Evolutionary conservation across 2,113 vertebrate genomes (phyloP).

Genomic region (Corvus cornix): DNA sequence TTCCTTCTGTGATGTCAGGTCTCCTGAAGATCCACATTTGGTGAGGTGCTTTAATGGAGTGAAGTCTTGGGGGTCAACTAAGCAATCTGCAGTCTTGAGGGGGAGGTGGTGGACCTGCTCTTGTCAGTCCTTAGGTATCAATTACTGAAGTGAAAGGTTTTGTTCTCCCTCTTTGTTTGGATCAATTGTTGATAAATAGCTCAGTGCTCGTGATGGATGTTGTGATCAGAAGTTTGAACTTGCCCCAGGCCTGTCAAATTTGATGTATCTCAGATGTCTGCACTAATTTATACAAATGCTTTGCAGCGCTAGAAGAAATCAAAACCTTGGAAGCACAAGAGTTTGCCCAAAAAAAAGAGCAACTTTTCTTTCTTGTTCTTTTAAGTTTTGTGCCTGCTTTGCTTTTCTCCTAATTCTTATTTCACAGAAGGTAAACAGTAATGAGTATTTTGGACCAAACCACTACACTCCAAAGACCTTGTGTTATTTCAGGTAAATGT

Average conservation of each 20-base stretch:
- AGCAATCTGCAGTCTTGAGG: neutral
- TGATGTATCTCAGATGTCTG: slow-evolving; percentile 49
- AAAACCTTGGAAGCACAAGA: neutral
- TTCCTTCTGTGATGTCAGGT: neutral
- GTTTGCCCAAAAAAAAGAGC: neutral
- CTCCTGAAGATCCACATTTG: neutral
- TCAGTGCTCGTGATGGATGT: slow-evolving; percentile 49
- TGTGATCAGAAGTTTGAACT: slow-evolving; percentile 46
- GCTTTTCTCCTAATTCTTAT: too few relatives aligned
- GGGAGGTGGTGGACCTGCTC: neutral
- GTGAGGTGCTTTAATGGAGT: neutral
- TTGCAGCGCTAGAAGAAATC: neutral
- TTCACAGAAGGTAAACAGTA: too few relatives aligned
- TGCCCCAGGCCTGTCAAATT: slow-evolving; percentile 18
- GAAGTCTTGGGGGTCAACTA: neutral
- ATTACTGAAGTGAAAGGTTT: slow-evolving; percentile 10
- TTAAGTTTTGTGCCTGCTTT: too few relatives aligned
- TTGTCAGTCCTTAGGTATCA: neutral
- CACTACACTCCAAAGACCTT: neutral
- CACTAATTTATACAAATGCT: slow-evolving; percentile 49
- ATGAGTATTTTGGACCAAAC: too few relatives aligned
- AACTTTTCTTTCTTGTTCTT: neutral
- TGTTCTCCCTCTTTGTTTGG: slow-evolving; percentile 16
- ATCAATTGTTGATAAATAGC: slow-evolving; percentile 56
- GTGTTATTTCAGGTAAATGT: neutral